Conservation (phyloP, 2,888 invertebrate genomes). For the Sinopyrophorus schimmeli region DNA sequence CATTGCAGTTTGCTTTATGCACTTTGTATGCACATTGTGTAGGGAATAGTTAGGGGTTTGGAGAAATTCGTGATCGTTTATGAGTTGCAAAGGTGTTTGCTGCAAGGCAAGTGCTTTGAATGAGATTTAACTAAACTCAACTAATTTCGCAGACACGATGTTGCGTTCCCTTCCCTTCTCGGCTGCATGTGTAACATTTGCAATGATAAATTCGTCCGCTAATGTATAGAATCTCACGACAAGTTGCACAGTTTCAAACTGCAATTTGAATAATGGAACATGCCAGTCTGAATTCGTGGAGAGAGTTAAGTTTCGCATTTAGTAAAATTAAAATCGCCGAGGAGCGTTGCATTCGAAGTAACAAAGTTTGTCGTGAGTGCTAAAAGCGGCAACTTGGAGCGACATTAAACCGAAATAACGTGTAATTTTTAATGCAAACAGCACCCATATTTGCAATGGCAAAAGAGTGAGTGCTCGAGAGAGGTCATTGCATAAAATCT, state of each 20-base stretch:
- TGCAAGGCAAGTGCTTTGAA: too few species aligned
- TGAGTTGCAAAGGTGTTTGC: slow-evolving; percentile 1
- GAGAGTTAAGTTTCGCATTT: slow-evolving; percentile 38
- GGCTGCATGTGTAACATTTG: slow-evolving; percentile 1
- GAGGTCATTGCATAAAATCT: slow-evolving; percentile 39
- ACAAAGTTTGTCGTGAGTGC: slow-evolving; percentile 32
- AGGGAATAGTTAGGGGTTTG: neutral
- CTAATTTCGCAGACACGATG: slow-evolving; percentile 16
- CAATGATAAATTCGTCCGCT: slow-evolving; percentile 38
- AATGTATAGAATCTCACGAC: slow-evolving; percentile 38
- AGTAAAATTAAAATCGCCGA: slow-evolving; percentile 38
- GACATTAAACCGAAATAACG: slow-evolving; percentile 32
- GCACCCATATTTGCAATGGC: slow-evolving; percentile 31
- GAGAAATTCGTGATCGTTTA: slow-evolving; percentile 8
- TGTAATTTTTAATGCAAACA: slow-evolving; percentile 40
- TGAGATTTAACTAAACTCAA: slow-evolving; percentile 10
- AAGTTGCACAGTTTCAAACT: slow-evolving; percentile 37
- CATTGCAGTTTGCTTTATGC: too few species aligned
- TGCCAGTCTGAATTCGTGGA: slow-evolving; percentile 28
- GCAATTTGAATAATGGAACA: slow-evolving; percentile 41
- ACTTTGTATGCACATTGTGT: too few species aligned
- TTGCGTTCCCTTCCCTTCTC: neutral
- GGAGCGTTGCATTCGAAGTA: slow-evolving; percentile 29
- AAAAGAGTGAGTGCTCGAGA: slow-evolving; percentile 25
- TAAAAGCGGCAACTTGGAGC: slow-evolving; percentile 35